phyloP scores from a whole-genome alignment of 2,797 vertebrate genomes.

The Mormyrops attenuatus region DNA sequence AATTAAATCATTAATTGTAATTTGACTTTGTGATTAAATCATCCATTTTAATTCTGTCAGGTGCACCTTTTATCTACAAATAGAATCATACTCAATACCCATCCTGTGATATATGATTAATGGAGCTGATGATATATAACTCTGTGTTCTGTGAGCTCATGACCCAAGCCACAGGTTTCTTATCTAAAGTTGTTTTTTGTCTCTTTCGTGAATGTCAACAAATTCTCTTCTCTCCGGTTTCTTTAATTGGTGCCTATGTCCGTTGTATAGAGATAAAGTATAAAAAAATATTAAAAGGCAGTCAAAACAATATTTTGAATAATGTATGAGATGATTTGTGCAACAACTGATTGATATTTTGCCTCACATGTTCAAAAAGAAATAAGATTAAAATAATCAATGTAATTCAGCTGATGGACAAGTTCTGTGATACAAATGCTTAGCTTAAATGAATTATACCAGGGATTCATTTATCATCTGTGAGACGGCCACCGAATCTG shows the following conservation, averaged over 20 bases:
- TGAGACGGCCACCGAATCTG: background rate
- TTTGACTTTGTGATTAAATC: background rate
- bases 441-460: constrained; percentile 6
- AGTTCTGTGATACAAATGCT: background rate
- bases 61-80: background rate
- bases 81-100: background rate
- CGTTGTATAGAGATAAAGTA: background rate
- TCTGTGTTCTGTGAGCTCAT: background rate
- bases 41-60: background rate
- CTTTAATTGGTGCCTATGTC: background rate
- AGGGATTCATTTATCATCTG: constrained; percentile 1
- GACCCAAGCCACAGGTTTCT: background rate
- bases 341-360: background rate
- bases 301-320: background rate
- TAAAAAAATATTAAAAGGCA: background rate
- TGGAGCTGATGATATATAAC: background rate
- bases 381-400: constrained; percentile 4
- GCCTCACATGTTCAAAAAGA: background rate
- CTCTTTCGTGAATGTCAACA: background rate
- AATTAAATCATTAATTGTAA: constrained; percentile 16
- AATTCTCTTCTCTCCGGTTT: background rate
- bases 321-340: background rate
- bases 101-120: constrained; percentile 3
- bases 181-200: background rate
- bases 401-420: background rate